A percentile compares a stretch with the other conserved stretches of the same genome.
Conservation (phyloP, 2,888 invertebrate genomes). For the Heliconius erato region DNA sequence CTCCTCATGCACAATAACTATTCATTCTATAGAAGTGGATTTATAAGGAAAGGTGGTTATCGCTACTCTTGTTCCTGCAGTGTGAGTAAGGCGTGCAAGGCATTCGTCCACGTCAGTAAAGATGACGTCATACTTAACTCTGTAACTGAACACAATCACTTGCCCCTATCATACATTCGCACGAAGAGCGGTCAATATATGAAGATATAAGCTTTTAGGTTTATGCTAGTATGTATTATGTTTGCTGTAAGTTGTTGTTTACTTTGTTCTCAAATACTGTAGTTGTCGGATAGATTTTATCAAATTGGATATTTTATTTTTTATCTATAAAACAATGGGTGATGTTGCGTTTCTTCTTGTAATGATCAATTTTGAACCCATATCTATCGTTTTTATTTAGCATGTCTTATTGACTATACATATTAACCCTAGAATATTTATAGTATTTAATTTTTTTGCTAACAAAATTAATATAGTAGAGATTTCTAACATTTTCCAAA, state of each 20-base stretch:
- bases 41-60: slow-evolving; percentile 55
- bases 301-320: not conserved
- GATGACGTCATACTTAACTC: slow-evolving; percentile 50
- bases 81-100: slow-evolving; percentile 58
- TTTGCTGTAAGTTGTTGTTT: not conserved
- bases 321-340: not conserved
- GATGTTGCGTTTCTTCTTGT: not conserved
- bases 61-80: slow-evolving; percentile 62
- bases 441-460: no score
- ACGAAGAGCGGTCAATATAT: slow-evolving; percentile 44
- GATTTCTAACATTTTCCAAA: not conserved
- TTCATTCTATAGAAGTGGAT: slow-evolving; percentile 59
- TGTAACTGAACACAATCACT: slow-evolving; percentile 53
- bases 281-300: not conserved
- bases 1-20: slow-evolving; percentile 59
- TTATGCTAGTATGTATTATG: not conserved
- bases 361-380: not conserved
- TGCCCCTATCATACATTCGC: slow-evolving; percentile 47
- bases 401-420: no score
- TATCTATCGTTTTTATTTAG: not conserved
- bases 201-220: slow-evolving; percentile 24
- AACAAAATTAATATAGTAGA: not conserved
- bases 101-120: slow-evolving; percentile 58
- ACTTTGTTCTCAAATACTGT: not conserved
- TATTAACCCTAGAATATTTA: no score